Conservation (phyloP, 2,113 vertebrate genomes). For the Emberiza fucata region DNA sequence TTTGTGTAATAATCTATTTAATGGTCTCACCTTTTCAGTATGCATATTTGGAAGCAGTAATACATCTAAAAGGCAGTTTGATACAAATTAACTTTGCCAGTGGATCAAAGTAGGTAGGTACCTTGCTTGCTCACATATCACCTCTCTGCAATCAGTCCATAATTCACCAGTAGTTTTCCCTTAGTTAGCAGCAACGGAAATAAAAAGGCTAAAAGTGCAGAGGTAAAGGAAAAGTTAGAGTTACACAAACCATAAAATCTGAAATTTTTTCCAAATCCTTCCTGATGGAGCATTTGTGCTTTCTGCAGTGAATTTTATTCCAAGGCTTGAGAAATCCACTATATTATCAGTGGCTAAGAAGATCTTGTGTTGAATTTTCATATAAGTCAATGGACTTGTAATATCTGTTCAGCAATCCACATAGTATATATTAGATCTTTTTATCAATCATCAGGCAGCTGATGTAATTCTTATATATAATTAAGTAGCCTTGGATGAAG, state of each 20-base stretch:
- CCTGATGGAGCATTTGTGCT: neutral
- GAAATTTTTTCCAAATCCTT: neutral
- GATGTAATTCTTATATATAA: neutral
- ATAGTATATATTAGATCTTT: neutral
- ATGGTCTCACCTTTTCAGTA: neutral
- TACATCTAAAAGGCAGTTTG: neutral
- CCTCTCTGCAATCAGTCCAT: neutral
- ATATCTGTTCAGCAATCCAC: neutral
- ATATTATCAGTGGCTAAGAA: neutral
- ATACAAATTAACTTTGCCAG: neutral
- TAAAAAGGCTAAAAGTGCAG: neutral
- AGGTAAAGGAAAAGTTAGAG: neutral
- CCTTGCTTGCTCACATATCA: neutral
- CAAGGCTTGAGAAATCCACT: neutral
- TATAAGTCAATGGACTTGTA: neutral
- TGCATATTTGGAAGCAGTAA: neutral
- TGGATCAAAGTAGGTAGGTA: neutral
- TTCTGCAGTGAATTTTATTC: neutral
- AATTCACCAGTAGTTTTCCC: neutral
- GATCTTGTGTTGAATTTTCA: neutral
- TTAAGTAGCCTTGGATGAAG: neutral
- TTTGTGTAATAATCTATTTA: neutral
- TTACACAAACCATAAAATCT: neutral
- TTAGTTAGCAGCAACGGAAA: neutral
- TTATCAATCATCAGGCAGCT: neutral